Evolutionary conservation across 2,113 vertebrate genomes (phyloP).

Genomic region (Gadus chalcogrammus): DNA sequence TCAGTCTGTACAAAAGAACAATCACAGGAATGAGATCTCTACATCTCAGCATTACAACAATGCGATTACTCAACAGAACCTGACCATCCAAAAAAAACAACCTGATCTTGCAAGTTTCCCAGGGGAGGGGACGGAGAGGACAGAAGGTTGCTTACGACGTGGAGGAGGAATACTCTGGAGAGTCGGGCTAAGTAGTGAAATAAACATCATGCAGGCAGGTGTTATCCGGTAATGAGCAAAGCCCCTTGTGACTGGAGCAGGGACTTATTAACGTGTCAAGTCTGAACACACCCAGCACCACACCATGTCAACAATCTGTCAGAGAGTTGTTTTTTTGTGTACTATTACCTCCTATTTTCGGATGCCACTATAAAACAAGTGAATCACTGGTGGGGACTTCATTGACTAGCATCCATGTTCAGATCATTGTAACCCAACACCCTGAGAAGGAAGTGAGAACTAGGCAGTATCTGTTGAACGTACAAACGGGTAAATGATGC

Average conservation of each 20-base stretch:
- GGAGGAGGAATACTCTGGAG: constrained; percentile 3
- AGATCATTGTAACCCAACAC: neutral
- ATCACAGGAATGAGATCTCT: no score
- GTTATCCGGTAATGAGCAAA: constrained; percentile 43
- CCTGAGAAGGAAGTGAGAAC: neutral
- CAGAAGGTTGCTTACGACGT: neutral
- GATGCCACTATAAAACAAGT: no score
- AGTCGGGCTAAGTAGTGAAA: constrained; percentile 18
- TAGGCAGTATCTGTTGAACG: constrained; percentile 16
- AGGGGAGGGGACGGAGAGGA: neutral
- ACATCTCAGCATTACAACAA: no score
- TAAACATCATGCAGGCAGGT: constrained; percentile 17
- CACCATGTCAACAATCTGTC: no score
- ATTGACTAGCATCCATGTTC: neutral
- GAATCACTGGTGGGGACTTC: no score
- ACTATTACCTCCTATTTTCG: no score
- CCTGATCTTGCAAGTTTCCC: no score
- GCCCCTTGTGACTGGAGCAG: constrained; percentile 43
- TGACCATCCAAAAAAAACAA: no score
- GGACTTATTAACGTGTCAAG: constrained; percentile 40
- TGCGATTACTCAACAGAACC: no score
- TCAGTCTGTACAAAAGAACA: no score
- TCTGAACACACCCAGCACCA: neutral
- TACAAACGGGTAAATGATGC: neutral
- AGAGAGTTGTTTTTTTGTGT: no score